These are phyloP conservation scores for Ellobius talpinus DNA, from an alignment of 2,113 vertebrate genomes.

Conservation along the genomic window DNA sequence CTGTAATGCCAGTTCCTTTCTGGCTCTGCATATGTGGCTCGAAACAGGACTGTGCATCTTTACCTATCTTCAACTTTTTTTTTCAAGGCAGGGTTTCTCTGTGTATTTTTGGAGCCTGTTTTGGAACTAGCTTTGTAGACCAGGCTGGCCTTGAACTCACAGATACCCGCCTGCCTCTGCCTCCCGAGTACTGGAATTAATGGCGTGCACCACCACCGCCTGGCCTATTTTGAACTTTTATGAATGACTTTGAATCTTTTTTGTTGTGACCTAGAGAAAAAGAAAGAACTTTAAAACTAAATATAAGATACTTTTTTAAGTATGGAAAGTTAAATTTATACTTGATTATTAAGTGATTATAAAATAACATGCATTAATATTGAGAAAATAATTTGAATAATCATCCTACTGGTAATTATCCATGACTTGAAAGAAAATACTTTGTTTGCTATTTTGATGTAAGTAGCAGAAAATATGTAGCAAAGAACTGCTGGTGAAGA, in stretches of 20 bases:
- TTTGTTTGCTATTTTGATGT: neutral
- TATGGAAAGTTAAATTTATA: slow-evolving; percentile 31
- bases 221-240: neutral
- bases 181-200: too few species aligned
- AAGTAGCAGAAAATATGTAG: slow-evolving; percentile 9
- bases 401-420: neutral
- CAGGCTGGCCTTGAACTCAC: too few species aligned
- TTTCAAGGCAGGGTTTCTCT: too few species aligned
- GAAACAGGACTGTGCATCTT: neutral
- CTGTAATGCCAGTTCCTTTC: neutral
- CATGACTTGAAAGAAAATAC: neutral
- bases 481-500: slow-evolving; percentile 14
- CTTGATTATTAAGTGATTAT: neutral
- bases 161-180: too few species aligned
- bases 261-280: neutral
- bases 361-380: neutral
- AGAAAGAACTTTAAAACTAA: neutral
- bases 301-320: slow-evolving; percentile 35
- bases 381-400: slow-evolving; percentile 8
- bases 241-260: slow-evolving; percentile 26
- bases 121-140: too few species aligned
- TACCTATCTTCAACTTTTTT: neutral
- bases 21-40: neutral
- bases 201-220: too few species aligned
- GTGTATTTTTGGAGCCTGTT: too few species aligned